Evolutionary conservation across 1,140 invertebrate species (phyloP).

Genomic region (Lepidurus arcticus): DNA sequence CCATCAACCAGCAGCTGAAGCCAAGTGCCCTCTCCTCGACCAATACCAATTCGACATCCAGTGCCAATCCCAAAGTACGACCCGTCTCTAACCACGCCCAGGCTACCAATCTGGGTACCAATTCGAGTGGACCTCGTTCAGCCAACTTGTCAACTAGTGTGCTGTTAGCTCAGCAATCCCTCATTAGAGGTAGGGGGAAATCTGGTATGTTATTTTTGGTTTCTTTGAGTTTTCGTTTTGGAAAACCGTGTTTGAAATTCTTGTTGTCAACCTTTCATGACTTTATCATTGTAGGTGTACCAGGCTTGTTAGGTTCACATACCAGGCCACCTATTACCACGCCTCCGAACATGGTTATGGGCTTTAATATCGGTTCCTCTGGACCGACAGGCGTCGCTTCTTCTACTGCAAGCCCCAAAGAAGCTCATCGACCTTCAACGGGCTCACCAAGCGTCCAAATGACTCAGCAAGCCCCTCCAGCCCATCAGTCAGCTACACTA

Average conservation of each 20-base stretch:
- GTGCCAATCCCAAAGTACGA: conserved; percentile 43
- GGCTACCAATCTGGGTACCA: conserved; percentile 44
- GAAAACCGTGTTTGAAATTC: background rate
- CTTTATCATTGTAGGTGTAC: conserved; percentile 4
- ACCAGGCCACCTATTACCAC: conserved; percentile 41
- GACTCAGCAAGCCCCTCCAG: background rate
- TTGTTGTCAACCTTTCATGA: background rate
- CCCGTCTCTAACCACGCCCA: conserved; percentile 51
- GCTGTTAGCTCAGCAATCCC: conserved; percentile 55
- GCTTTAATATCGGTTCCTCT: conserved; percentile 39
- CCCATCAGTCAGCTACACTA: conserved; percentile 24
- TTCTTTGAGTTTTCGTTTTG: background rate
- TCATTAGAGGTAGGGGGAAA: conserved; percentile 41
- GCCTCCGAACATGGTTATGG: conserved; percentile 44
- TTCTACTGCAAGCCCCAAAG: conserved; percentile 33
- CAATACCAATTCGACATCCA: conserved; percentile 47
- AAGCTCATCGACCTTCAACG: conserved; percentile 36
- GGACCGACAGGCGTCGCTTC: conserved; percentile 28
- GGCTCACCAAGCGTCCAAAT: conserved; percentile 27
- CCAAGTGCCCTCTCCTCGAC: conserved; percentile 47
- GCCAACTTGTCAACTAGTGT: conserved; percentile 53
- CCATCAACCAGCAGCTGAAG: conserved; percentile 33
- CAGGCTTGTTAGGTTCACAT: conserved; percentile 30
- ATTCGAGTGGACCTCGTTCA: conserved; percentile 35
- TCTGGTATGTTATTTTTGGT: background rate